Evolutionary conservation across 2,797 vertebrate species (phyloP).

Genomic region (Margarornis squamiger): DNA sequence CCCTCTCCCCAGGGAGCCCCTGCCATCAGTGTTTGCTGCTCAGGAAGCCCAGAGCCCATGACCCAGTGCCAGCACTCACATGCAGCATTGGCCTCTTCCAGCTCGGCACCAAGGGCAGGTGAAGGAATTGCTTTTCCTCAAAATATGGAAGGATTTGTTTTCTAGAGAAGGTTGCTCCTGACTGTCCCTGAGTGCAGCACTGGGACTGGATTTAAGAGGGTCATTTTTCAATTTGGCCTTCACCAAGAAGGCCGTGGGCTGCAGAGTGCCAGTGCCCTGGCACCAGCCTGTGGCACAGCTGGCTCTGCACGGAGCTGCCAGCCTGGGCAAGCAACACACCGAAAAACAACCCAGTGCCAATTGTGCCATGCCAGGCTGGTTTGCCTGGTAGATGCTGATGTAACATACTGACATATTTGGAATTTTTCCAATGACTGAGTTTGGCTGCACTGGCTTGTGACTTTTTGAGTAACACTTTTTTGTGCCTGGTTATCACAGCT

Average conservation of each 20-base stretch:
- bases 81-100: background rate
- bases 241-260: fast-evolving
- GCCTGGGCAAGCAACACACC: background rate
- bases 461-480: background rate
- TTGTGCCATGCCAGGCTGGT: fast-evolving
- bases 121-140: background rate
- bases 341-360: fast-evolving
- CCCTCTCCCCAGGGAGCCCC: background rate
- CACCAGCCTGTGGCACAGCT: background rate
- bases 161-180: background rate
- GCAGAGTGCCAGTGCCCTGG: fast-evolving
- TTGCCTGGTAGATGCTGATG: background rate
- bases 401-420: background rate
- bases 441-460: background rate
- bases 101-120: background rate
- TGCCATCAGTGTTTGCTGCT: background rate
- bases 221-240: background rate
- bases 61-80: background rate
- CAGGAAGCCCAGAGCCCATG: fast-evolving
- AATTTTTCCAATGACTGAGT: background rate
- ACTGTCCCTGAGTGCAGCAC: fast-evolving
- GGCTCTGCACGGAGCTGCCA: background rate
- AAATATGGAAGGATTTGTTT: background rate
- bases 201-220: background rate
- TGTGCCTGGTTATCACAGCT: background rate